Evolutionary conservation across 2,113 vertebrate species (phyloP).

Genomic region (Menidia beryllina): DNA sequence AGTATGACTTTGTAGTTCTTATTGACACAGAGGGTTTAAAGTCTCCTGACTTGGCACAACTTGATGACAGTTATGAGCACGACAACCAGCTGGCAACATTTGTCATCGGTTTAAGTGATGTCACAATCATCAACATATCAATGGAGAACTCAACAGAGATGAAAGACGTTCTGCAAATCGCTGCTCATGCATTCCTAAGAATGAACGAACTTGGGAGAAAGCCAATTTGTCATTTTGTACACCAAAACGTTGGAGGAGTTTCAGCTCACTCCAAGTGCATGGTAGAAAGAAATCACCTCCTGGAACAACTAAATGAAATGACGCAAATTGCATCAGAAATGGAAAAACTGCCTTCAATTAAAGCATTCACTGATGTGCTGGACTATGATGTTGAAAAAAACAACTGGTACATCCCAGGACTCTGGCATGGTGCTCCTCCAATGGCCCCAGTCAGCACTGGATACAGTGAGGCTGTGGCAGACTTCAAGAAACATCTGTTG

Average conservation of each 20-base stretch:
- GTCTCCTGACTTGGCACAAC: too few species aligned
- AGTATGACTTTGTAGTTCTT: slow-evolving; percentile 73
- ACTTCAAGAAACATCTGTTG: slow-evolving; percentile 61
- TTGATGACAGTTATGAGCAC: too few species aligned
- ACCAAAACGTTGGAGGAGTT: slow-evolving; percentile 79
- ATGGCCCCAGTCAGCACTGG: slow-evolving; percentile 77
- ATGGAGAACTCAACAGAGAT: too few species aligned
- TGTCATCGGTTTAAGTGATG: too few species aligned
- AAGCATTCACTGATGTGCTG: slow-evolving; percentile 69
- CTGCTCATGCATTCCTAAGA: too few species aligned
- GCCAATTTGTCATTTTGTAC: slow-evolving; percentile 82
- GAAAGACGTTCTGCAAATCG: too few species aligned
- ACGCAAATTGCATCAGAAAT: slow-evolving; percentile 67
- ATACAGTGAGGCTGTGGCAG: slow-evolving; percentile 68
- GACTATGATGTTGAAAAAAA: slow-evolving; percentile 62
- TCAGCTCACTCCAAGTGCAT: slow-evolving; percentile 68
- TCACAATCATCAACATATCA: too few species aligned
- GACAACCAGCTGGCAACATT: too few species aligned
- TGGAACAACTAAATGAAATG: slow-evolving; percentile 76
- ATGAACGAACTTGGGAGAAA: slow-evolving; percentile 76
- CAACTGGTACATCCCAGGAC: slow-evolving; percentile 77
- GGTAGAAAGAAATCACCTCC: slow-evolving; percentile 64
- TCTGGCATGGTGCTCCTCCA: slow-evolving; percentile 78
- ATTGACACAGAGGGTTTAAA: too few species aligned
- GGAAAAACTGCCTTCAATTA: slow-evolving; percentile 63